Conservation (phyloP, 2,113 vertebrate genomes). For the Centropus unirufus region DNA sequence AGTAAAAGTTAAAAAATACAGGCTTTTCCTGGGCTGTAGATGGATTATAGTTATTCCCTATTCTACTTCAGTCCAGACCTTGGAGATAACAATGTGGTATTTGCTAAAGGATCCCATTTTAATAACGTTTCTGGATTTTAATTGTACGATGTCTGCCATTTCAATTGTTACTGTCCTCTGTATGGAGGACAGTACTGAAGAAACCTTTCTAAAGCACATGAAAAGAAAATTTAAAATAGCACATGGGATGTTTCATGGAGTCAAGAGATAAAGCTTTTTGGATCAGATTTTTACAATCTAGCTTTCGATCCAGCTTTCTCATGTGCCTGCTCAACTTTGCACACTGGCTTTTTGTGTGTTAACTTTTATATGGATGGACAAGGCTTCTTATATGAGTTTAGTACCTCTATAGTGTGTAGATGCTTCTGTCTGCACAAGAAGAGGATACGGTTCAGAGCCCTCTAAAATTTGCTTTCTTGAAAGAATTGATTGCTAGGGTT, state of each 20-base stretch:
- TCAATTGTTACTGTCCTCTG: background rate
- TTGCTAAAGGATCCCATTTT: background rate
- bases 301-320: background rate
- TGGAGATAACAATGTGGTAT: background rate
- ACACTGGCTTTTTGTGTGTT: background rate
- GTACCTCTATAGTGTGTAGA: background rate
- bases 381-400: background rate
- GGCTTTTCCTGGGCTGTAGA: background rate
- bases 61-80: background rate
- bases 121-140: background rate
- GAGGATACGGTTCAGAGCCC: background rate
- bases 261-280: background rate
- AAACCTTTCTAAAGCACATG: background rate
- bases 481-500: background rate
- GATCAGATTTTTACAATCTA: background rate
- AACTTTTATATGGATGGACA: background rate
- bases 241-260: background rate
- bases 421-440: background rate
- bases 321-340: background rate
- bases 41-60: background rate
- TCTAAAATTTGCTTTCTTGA: background rate
- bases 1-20: background rate
- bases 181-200: background rate
- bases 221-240: background rate
- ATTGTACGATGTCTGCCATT: background rate